Evolutionary conservation across 30 jellyfish, hydroid and myxozoan species (phyloP), one percentile per base, ranked within the genome.

Genomic region (Aurelia sp.): DNA sequence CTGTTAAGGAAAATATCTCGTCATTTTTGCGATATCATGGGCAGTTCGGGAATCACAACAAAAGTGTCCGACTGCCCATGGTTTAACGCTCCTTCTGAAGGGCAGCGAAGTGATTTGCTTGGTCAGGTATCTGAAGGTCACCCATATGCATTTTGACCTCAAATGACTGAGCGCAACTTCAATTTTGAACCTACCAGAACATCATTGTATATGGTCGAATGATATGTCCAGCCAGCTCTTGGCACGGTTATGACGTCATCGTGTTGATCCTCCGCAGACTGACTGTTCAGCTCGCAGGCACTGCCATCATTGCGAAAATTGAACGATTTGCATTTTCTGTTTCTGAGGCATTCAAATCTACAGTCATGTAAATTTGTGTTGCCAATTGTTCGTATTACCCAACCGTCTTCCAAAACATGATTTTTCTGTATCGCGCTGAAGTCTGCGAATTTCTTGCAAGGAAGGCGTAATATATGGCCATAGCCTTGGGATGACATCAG

Each of bases 191-290:
- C 35, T 64, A 64, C 74, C 74, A 21, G 19, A 21, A 52, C 41
- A 21, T 64, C 41, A 64, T 64, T 64, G 74, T 64, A 64, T 13
- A 64, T 13, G 7, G 74, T 64, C 19, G 74, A 64, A 19, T 64
- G 41, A 20, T 64, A 64, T 4, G 74, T n/a, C 74, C 74, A 64
- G 35, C 44, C 44, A 6, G 35, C 6, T 64, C 74, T n/a, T 5
- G 44, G 74, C 35, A 16, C 19, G 16, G 74, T 64, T 21, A 11
- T 64, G 74, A 64, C 41, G 9, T 52, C 41, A 64, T 64, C 74
- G n/a, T 64, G 18, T 64, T 17, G 52, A 21, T 64, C 74, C 4
- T 64, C 74, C 19, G 74, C 74, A 16, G 74, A 18, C 15, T 19
- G 18, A 21, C 19, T 44, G 41, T 64, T 64, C 3, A 64, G 19